phyloP scores from a whole-genome alignment of 2,888 invertebrate species.

The Polyploca ridens region DNA sequence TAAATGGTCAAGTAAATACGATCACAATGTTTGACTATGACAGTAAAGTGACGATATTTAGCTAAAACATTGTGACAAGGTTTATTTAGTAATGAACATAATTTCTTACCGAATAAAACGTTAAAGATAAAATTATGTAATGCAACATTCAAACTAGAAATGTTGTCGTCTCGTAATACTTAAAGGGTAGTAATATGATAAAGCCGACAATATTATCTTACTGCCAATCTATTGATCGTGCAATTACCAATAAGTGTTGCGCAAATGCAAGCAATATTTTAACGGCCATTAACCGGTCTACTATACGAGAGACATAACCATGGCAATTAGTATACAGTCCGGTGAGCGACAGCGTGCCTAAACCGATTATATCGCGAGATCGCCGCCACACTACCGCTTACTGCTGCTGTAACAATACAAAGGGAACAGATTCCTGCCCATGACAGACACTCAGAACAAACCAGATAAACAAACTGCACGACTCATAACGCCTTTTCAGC shows the following conservation, averaged over 20 bases:
- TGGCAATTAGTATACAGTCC: slow-evolving; percentile 76
- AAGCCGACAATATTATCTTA: slow-evolving; percentile 64
- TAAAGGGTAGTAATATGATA: slow-evolving; percentile 48
- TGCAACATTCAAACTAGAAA: background rate
- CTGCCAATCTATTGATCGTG: slow-evolving; percentile 67
- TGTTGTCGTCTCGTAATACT: slow-evolving; percentile 25
- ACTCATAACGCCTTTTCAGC: slow-evolving; percentile 52
- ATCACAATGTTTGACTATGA: no score
- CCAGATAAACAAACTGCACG: slow-evolving; percentile 55
- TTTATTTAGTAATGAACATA: background rate
- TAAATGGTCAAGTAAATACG: no score
- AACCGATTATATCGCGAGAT: slow-evolving; percentile 76
- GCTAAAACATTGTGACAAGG: background rate
- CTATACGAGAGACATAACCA: slow-evolving; percentile 63
- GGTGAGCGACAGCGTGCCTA: slow-evolving; percentile 78
- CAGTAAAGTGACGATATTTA: no score
- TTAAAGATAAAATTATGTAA: background rate
- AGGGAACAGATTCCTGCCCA: slow-evolving; percentile 65
- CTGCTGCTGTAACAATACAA: slow-evolving; percentile 58
- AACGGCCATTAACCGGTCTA: slow-evolving; percentile 65
- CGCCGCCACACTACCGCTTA: slow-evolving; percentile 41
- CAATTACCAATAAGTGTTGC: slow-evolving; percentile 61
- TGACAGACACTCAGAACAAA: slow-evolving; percentile 63
- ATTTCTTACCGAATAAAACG: background rate
- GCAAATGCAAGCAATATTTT: slow-evolving; percentile 68